Evolutionary conservation across 2,797 vertebrate genomes (phyloP).

Genomic region (Amniataba percoides): DNA sequence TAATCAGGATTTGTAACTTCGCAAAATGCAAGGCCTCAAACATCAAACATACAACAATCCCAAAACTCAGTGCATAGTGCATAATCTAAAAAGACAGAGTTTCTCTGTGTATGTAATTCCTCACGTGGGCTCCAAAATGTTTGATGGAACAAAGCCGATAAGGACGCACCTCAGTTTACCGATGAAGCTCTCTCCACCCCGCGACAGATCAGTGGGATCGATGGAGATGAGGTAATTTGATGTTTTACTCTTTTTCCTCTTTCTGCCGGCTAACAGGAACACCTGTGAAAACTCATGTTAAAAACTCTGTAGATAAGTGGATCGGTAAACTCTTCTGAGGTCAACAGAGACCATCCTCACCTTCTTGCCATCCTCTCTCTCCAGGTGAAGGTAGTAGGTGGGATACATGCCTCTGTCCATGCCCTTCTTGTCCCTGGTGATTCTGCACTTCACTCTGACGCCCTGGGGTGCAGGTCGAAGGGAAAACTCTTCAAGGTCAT

Average conservation of each 20-base stretch:
- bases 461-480: constrained; percentile 95
- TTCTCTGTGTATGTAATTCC: not conserved
- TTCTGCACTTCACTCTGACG: constrained; percentile 95
- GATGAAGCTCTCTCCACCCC: constrained; percentile 98
- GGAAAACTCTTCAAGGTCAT: constrained; percentile 96
- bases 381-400: constrained; percentile 98
- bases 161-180: constrained; percentile 93
- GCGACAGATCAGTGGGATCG: constrained; percentile 97
- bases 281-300: constrained; percentile 82
- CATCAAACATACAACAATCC: not conserved
- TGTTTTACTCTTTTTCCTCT: constrained; percentile 99
- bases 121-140: not conserved
- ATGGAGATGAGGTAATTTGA: constrained; percentile 99
- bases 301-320: not conserved
- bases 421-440: constrained; percentile 98
- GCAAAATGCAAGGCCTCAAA: not conserved
- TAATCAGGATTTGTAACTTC: not conserved
- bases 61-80: not conserved
- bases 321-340: not conserved
- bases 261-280: constrained; percentile 97
- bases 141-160: not conserved
- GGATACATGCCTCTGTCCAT: constrained; percentile 99
- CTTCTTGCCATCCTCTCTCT: constrained; percentile 98
- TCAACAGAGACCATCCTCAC: constrained; percentile 74
- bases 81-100: not conserved